phyloP scores from a whole-genome alignment of 2,888 invertebrate species.

The Pterostichus niger region DNA sequence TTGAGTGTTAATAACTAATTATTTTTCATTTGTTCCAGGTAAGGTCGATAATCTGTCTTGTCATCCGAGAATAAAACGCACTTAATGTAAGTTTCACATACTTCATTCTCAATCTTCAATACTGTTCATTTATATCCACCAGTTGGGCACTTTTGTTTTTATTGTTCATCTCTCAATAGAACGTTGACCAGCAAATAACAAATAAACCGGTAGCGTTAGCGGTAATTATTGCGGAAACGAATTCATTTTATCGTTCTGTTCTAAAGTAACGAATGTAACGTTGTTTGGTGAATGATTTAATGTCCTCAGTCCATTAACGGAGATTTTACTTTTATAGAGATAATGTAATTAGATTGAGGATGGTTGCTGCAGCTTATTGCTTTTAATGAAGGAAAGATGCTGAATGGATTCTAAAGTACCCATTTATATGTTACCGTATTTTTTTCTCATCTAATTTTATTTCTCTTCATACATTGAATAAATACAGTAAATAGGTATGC shows the following conservation, averaged over 20 bases:
- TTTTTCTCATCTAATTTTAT: neutral
- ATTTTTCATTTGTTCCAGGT: slow-evolving; percentile 13
- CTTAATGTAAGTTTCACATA: slow-evolving; percentile 23
- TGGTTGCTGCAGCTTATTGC: too few relatives aligned
- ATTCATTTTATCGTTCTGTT: slow-evolving; percentile 29
- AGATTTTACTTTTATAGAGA: slow-evolving; percentile 44
- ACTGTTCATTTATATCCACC: neutral
- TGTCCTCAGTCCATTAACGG: slow-evolving; percentile 37
- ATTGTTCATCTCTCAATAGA: slow-evolving; percentile 4
- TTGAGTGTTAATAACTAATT: too few relatives aligned
- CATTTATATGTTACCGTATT: neutral
- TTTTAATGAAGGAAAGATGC: neutral
- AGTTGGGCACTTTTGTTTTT: slow-evolving; percentile 2
- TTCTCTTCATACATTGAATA: too few relatives aligned
- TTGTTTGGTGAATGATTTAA: slow-evolving; percentile 32
- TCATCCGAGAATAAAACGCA: neutral
- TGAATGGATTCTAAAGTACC: neutral
- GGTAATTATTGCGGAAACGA: slow-evolving; percentile 42
- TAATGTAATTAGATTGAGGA: slow-evolving; percentile 37
- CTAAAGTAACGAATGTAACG: slow-evolving; percentile 4
- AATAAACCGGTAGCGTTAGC: slow-evolving; percentile 34
- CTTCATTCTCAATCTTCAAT: neutral
- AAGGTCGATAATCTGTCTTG: slow-evolving; percentile 9
- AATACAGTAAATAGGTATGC: too few relatives aligned
- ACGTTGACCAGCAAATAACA: slow-evolving; percentile 20